Evolutionary conservation across 2,113 vertebrate genomes (phyloP), one percentile per base, ranked within the genome.

Genomic region (Ranitomeya imitator): DNA sequence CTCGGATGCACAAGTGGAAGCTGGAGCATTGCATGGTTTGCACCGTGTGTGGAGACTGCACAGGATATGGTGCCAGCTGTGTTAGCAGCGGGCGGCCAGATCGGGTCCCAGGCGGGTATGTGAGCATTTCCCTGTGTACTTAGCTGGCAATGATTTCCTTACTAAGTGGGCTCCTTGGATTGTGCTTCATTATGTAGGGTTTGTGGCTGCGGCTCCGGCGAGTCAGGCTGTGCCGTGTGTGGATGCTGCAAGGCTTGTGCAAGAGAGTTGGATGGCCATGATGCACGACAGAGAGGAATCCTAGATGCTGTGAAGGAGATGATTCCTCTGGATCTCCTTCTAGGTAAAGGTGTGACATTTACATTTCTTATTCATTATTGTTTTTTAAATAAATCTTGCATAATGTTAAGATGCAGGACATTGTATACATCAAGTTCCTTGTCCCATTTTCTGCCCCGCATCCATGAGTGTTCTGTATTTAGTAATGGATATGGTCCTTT

Each of bases 1-100:
- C 98, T 6, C 98, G 98, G 90, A 97, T 98, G 96, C 98, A 99
- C 93, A 99, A 99, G 74, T 99, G 98, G 98, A 99, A 99, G 93
- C 87, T 99, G 94, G 98, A 99, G 89, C 98, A 99, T 94, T 99
- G 98, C 90, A 99, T 99, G 98, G 98, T 99, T 60, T 99, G 98
- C 93, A 99, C 98, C 0, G 98, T 99, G 12, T 99, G 98, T 90
- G 98, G 98, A 11, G 98, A 99, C 90, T 99, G 98, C 92, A 99
- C 98, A 0, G 98, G 98, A 59, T 99, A 99, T 9, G 98, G 98
- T 18, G 97, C 98, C 83, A 99, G 98, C 92, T 99, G 98, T 91
- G 98, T 99, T 86, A 99, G 98, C 90, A 99, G 98, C 6, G 98
- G 98, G 1, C 95, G 98, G 55, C 98, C 98, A 23, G 98, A 99